Evolutionary conservation across 1,140 invertebrate genomes (phyloP), one percentile per base, ranked within the genome.

Genomic region (Leptinotarsa defecta): DNA sequence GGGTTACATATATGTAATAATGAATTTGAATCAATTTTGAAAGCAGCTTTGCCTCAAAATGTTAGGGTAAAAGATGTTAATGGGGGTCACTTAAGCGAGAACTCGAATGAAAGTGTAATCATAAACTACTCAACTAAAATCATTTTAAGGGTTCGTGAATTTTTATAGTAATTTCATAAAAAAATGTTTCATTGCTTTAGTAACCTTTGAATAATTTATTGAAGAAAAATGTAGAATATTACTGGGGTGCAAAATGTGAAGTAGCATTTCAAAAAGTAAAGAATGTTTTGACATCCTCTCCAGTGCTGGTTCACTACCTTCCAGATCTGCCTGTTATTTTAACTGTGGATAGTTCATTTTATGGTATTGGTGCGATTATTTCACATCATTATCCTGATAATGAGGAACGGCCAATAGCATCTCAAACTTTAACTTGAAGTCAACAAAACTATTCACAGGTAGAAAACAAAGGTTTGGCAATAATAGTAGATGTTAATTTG

Each of bases 361-460:
- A 79, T 52, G 87, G 86, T 1, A 34, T 88, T 8, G 86, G 87
- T 22, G 87, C 86, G 3, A 86, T 90, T 0, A 48, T 90, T 11
- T 77, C 80, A 22, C 87, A 89, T 69, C 68, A 63, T 1, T 79
- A 78, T 69, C 17, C 72, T 17, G 81, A 86, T 77, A 86, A 82
- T 4, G 20, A 24, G 6, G 87, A 89, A 77, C 78, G 81, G 17
- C 87, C 87, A 1, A 86, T 90, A 19, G 83, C 83, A 15, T 22
- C 20, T 22, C 80, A 85, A 48, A 85, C 86, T 5, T 79, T 90
- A 17, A 85, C 80, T 20, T 57, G 69, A 8, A 80, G 86, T 4
- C 86, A 91, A 80, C 78, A 81, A 75, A 87, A 87, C 17, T 91
- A 90, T 79, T 81, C 83, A n/a, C 86, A 89, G 73, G 81, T 88